Conservation (phyloP, 2,797 vertebrate species). For the Chanos chanos region DNA sequence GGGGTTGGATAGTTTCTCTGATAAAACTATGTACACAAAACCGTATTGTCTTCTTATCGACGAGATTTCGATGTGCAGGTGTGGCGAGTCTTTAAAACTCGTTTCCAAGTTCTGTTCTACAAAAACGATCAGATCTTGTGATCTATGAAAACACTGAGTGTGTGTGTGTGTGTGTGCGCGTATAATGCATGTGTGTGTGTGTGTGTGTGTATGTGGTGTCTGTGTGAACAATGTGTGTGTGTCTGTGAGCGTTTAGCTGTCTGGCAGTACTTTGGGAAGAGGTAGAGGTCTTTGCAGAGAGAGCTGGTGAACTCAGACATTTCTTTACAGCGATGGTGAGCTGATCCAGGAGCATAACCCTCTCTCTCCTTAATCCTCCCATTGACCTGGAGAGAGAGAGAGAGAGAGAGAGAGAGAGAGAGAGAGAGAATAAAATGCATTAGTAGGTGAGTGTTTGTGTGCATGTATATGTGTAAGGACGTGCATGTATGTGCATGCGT, state of each 20-base stretch:
- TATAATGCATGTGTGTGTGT: slow-evolving; percentile 35
- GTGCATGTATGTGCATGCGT: background rate
- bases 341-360: slow-evolving; percentile 88
- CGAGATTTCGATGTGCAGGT: too few species aligned
- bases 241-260: slow-evolving; percentile 50
- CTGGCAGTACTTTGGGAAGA: slow-evolving; percentile 85
- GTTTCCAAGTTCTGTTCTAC: too few species aligned
- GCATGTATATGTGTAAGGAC: background rate
- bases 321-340: slow-evolving; percentile 96
- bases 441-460: background rate
- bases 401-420: too few species aligned
- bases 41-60: too few species aligned
- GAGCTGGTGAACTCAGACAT: slow-evolving; percentile 98
- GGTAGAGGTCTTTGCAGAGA: slow-evolving; percentile 87
- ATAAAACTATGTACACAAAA: too few species aligned
- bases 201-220: background rate
- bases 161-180: background rate
- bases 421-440: background rate
- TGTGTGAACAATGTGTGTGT: background rate
- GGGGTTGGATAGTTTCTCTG: too few species aligned
- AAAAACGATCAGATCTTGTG: too few species aligned
- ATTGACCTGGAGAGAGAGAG: slow-evolving; percentile 76
- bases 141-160: background rate
- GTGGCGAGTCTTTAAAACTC: slow-evolving; percentile 47
- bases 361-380: slow-evolving; percentile 87